phyloP scores from a whole-genome alignment of 2,797 vertebrate genomes.

The Parambassis ranga region DNA sequence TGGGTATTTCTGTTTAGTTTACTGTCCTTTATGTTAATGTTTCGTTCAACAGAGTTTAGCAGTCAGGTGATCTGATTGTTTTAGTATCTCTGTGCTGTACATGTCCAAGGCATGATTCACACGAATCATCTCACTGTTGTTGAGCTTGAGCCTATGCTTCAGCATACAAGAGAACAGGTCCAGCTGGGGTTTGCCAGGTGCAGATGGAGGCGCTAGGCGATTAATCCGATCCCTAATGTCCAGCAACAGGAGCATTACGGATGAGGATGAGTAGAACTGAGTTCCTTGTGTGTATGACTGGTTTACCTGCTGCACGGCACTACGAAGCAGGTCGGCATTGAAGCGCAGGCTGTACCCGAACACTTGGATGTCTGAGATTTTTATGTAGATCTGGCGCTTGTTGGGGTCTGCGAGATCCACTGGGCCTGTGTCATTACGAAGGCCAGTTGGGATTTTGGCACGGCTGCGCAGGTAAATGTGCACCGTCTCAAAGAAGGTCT shows the following conservation, averaged over 20 bases:
- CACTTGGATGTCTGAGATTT: slow-evolving; percentile 98
- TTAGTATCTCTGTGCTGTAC: slow-evolving; percentile 99
- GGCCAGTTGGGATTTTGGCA: slow-evolving; percentile 91
- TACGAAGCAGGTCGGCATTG: slow-evolving; percentile 94
- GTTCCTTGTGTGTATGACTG: slow-evolving; percentile 97
- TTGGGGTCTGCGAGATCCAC: slow-evolving; percentile 95
- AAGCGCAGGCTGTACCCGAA: slow-evolving; percentile 98
- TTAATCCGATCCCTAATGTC: slow-evolving; percentile 99
- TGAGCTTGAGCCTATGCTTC: slow-evolving; percentile 97
- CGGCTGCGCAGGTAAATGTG: slow-evolving; percentile 99
- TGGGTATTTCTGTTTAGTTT: slow-evolving; percentile 42
- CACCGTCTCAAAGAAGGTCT: slow-evolving; percentile 99
- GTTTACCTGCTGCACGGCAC: slow-evolving; percentile 98
- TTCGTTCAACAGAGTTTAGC: slow-evolving; percentile 93
- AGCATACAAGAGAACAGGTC: slow-evolving; percentile 99
- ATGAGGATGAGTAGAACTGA: slow-evolving; percentile 97
- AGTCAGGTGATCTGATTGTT: slow-evolving; percentile 98
- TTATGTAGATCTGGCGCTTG: slow-evolving; percentile 99
- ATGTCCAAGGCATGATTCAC: slow-evolving; percentile 98
- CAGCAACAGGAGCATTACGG: slow-evolving; percentile 96
- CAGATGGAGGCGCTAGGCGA: slow-evolving; percentile 93
- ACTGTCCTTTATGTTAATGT: slow-evolving; percentile 36
- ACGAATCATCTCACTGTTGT: slow-evolving; percentile 98
- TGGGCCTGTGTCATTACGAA: slow-evolving; percentile 94
- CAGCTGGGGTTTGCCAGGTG: slow-evolving; percentile 94